Evolutionary conservation across 2,113 vertebrate species (phyloP).

Genomic region (Ctenomys sociabilis): DNA sequence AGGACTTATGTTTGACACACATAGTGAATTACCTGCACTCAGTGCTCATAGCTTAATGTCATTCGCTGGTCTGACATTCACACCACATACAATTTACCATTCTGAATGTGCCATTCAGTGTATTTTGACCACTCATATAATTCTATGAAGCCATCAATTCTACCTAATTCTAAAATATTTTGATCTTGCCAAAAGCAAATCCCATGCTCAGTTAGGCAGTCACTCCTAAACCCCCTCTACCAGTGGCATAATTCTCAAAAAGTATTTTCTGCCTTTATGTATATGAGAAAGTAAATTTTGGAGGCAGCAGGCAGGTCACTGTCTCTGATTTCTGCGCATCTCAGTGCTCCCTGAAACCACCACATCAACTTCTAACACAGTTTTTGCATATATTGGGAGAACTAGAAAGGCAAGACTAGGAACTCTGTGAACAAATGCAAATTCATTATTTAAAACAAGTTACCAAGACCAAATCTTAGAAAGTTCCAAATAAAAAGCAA

Average conservation of each 20-base stretch:
- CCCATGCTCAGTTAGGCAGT: not conserved
- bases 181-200: not conserved
- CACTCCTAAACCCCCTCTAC: not conserved
- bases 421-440: not conserved
- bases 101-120: not conserved
- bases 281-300: not conserved
- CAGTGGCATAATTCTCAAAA: not conserved
- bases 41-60: slow-evolving; percentile 12
- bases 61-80: not conserved
- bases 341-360: not conserved
- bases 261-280: not conserved
- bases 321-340: not conserved
- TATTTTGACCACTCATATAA: not conserved
- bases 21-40: not conserved
- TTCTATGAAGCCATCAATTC: not conserved
- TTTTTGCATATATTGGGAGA: not conserved
- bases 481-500: slow-evolving; percentile 42
- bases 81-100: not conserved
- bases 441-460: slow-evolving; percentile 17
- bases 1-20: not conserved
- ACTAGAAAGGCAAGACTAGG: not conserved
- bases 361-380: not conserved
- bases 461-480: not conserved
- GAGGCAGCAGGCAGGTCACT: not conserved
- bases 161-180: not conserved